Evolutionary conservation across 2,888 invertebrate genomes (phyloP).

Genomic region (Netelia virgata): DNA sequence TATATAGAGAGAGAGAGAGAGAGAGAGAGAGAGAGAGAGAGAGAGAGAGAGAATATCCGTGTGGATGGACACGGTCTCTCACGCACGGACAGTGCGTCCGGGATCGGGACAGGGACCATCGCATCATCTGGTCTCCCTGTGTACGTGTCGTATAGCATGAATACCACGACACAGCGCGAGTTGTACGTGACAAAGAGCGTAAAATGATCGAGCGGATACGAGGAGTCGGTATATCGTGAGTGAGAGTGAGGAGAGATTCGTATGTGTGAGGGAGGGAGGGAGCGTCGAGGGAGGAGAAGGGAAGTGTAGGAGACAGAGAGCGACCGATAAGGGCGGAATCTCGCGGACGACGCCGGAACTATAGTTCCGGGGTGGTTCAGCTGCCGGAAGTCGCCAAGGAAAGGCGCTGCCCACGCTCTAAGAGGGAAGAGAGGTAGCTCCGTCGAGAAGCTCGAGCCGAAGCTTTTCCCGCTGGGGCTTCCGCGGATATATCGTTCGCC

Average conservation of each 20-base stretch:
- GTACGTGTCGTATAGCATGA: conserved; percentile 24
- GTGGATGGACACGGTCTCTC: conserved; percentile 66
- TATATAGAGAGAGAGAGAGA: not conserved
- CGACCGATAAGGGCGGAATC: conserved; percentile 81
- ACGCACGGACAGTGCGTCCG: conserved; percentile 69
- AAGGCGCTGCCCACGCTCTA: conserved; percentile 77
- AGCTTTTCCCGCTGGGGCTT: conserved; percentile 60
- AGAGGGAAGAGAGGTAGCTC: conserved; percentile 71
- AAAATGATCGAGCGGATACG: conserved; percentile 74
- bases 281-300: conserved; percentile 30
- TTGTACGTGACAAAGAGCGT: conserved; percentile 78
- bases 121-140: conserved; percentile 25
- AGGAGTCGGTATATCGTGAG: not conserved
- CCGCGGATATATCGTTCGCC: conserved; percentile 58
- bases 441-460: conserved; percentile 75
- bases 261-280: not conserved
- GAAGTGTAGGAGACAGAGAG: conserved; percentile 37
- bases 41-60: conserved; percentile 23
- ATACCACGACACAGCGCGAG: conserved; percentile 66
- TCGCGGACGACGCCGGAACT: conserved; percentile 74
- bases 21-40: not conserved
- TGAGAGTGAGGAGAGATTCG: not conserved
- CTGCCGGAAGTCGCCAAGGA: conserved; percentile 81
- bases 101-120: conserved; percentile 73
- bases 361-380: conserved; percentile 79